Conservation (phyloP, 2,888 invertebrate genomes). For the Diarsia rubi region DNA sequence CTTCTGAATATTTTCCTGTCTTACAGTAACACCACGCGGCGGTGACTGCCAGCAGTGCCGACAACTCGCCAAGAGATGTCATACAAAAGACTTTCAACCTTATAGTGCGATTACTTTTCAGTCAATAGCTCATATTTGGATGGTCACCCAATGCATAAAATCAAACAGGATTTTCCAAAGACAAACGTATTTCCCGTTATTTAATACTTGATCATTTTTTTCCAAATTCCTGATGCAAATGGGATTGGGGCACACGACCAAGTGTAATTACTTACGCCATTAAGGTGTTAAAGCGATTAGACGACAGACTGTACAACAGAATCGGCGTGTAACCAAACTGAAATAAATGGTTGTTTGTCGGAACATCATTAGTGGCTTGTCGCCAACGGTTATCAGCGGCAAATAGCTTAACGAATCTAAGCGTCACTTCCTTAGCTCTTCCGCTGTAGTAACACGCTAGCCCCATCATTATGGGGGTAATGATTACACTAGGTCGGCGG, state of each 20-base stretch:
- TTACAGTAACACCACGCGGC: background rate
- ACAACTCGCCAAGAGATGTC: background rate
- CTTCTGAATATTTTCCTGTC: background rate
- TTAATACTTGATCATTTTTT: background rate
- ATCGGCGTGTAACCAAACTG: slow-evolving; percentile 35
- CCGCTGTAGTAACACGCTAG: slow-evolving; percentile 74
- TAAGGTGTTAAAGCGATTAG: background rate
- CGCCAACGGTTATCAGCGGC: slow-evolving; percentile 74
- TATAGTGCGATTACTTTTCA: background rate
- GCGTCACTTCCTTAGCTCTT: slow-evolving; percentile 80
- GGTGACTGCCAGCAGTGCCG: slow-evolving; percentile 2
- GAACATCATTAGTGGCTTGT: slow-evolving; percentile 68
- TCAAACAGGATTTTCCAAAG: background rate
- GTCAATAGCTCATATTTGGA: background rate
- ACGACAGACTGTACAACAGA: background rate
- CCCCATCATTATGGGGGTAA: slow-evolving; percentile 43
- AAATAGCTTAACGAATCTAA: slow-evolving; percentile 77
- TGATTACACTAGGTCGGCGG: slow-evolving; percentile 54
- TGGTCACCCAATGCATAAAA: background rate
- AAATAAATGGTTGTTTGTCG: slow-evolving; percentile 57
- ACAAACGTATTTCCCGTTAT: background rate
- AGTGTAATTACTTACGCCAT: background rate
- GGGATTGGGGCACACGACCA: background rate
- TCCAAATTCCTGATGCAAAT: background rate
- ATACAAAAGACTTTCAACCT: background rate